Percentiles rank a stretch among this genome's conserved stretches.
Conservation (phyloP, 2,888 invertebrate species). For the Drosophila anceps region DNA sequence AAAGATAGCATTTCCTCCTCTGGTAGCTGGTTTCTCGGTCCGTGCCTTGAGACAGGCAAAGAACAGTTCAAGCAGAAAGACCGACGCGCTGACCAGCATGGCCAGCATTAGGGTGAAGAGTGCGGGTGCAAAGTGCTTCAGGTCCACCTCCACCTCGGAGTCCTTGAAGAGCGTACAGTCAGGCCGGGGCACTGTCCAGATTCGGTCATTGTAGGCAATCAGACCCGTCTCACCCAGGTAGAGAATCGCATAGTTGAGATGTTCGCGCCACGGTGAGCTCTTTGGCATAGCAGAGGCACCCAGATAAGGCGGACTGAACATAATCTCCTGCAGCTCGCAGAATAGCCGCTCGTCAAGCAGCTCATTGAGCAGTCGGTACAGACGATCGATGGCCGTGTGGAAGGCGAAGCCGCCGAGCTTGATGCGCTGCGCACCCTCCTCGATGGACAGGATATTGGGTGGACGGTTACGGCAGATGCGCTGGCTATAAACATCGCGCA, state of each 20-base stretch:
- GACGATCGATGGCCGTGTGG: slow-evolving; percentile 76
- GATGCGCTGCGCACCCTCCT: slow-evolving; percentile 73
- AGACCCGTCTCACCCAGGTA: slow-evolving; percentile 72
- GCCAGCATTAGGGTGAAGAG: slow-evolving; percentile 71
- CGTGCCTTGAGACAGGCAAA: slow-evolving; percentile 20
- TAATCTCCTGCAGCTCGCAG: slow-evolving; percentile 82
- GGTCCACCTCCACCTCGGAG: slow-evolving; percentile 78
- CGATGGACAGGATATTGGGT: slow-evolving; percentile 71
- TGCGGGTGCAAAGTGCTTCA: slow-evolving; percentile 82
- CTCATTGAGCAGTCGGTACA: slow-evolving; percentile 70
- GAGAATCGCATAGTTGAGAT: slow-evolving; percentile 70
- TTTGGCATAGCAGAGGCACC: slow-evolving; percentile 55
- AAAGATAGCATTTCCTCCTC: background rate
- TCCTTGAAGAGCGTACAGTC: slow-evolving; percentile 75
- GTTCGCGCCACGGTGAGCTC: slow-evolving; percentile 76
- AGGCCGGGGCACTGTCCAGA: slow-evolving; percentile 73
- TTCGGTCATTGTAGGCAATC: slow-evolving; percentile 70
- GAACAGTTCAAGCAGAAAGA: slow-evolving; percentile 66
- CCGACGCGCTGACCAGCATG: slow-evolving; percentile 64
- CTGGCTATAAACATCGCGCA: slow-evolving; percentile 67
- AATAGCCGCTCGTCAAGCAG: slow-evolving; percentile 69
- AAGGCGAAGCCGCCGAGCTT: slow-evolving; percentile 81
- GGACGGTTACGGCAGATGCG: slow-evolving; percentile 71
- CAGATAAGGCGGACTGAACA: slow-evolving; percentile 66
- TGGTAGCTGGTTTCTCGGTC: slow-evolving; percentile 1